Conservation (phyloP, 2,888 invertebrate species). For the Oscheius onirici region DNA sequence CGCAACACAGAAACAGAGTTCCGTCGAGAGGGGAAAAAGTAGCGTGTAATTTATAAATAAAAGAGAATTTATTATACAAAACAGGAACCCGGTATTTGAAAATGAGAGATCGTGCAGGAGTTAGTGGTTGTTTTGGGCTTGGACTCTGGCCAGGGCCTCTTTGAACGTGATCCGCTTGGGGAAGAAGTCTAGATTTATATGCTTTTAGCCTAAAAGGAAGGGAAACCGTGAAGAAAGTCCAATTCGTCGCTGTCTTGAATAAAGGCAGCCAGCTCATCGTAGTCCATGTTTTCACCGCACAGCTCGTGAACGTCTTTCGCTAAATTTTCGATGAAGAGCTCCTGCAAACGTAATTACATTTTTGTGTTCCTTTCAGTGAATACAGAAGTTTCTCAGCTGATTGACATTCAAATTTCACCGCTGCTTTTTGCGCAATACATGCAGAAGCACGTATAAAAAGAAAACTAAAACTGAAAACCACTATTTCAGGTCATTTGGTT, state of each 20-base stretch:
- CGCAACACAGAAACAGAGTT: constrained; percentile 4
- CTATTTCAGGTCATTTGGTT: no score
- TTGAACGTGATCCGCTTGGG: constrained; percentile 32
- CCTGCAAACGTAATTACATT: no score
- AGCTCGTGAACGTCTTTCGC: constrained; percentile 19
- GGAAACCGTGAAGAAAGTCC: constrained; percentile 23
- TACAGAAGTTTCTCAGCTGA: no score
- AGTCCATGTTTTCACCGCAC: constrained; percentile 25
- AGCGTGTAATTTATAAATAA: background rate
- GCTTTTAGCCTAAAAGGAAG: background rate
- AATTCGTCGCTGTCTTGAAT: constrained; percentile 15
- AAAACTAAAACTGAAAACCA: background rate
- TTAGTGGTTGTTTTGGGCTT: constrained; percentile 7
- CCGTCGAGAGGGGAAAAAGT: background rate
- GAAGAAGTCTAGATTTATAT: constrained; percentile 31
- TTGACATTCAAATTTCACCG: no score
- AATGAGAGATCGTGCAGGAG: background rate
- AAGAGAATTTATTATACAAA: background rate
- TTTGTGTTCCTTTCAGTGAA: no score
- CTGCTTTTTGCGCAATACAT: no score
- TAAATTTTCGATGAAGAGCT: constrained; percentile 29
- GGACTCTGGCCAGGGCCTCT: constrained; percentile 25
- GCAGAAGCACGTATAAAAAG: no score
- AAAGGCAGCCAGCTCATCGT: constrained; percentile 29
- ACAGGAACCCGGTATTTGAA: background rate